Evolutionary conservation across 2,888 invertebrate species (phyloP), one percentile per base, ranked within the genome.

Genomic region (Campoplex nolae): DNA sequence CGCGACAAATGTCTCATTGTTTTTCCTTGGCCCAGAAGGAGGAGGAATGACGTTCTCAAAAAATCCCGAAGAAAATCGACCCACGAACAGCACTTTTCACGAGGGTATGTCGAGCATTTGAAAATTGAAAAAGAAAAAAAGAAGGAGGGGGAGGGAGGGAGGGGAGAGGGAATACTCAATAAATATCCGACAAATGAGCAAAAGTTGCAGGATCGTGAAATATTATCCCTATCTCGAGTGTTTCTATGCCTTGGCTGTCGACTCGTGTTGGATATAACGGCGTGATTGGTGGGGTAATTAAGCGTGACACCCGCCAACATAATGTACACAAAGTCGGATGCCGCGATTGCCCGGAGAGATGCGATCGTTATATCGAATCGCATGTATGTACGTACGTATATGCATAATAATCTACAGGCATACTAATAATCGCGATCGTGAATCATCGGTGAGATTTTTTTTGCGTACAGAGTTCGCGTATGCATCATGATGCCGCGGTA

Each of bases 241-340:
- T 70, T 75, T 62, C 28, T 74, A 18, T 70, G 65, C 35, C 42
- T 51, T 13, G 42, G 16, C 58, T 70, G 70, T 77, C 67, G 45
- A 6, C 48, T 58, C 23, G 48, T 58, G 35, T 70, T 70, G 28
- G 56, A 73, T 74, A 68, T 68, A 74, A 77, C 23, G 45, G 51
- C 32, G 45, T 78, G 85, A 83, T 85, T 65, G 83, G 74, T 74
- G 13, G 68, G 78, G 56, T 78, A 85, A 85, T 85, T 85, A 85
- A 85, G 68, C 51, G 83, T 83, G 85, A 83, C 82, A 79, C 54
- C 75, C 78, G 78, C 70, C 74, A 54, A 75, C 58, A 65, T 48
- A 38, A 18, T 18, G 58, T 35, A n/a, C 32, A 35, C 48, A 77
- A 75, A 75, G 62, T 35, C 32, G 38, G 45, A 80, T 28, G 28